These are phyloP conservation scores for Tanaodytes sp. DNA, from an alignment of 2,888 invertebrate species.

Conservation along the genomic window DNA sequence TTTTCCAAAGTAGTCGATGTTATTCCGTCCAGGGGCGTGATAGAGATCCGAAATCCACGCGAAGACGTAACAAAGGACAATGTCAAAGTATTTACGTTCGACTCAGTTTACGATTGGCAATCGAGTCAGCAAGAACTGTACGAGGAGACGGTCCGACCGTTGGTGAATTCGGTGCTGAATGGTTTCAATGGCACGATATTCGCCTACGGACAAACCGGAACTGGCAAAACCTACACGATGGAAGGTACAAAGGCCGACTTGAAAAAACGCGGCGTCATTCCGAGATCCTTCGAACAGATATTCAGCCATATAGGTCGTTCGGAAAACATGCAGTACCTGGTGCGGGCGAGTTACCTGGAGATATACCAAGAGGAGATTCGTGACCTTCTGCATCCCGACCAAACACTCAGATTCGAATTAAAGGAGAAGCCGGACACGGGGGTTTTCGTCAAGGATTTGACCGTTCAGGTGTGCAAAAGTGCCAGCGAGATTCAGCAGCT, in stretches of 20 bases:
- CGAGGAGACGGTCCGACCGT: slow-evolving; percentile 94
- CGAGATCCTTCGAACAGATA: slow-evolving; percentile 97
- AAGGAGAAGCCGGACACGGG: slow-evolving; percentile 87
- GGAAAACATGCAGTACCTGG: slow-evolving; percentile 94
- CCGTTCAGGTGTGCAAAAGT: slow-evolving; percentile 94
- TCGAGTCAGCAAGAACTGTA: slow-evolving; percentile 94
- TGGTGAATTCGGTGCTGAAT: slow-evolving; percentile 95
- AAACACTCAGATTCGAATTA: slow-evolving; percentile 80
- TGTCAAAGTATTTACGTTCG: slow-evolving; percentile 97
- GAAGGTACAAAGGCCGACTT: slow-evolving; percentile 80
- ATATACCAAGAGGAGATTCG: slow-evolving; percentile 95
- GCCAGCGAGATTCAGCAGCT: slow-evolving; percentile 94
- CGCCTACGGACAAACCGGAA: slow-evolving; percentile 99
- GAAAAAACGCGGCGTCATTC: slow-evolving; percentile 91
- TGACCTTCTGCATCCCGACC: slow-evolving; percentile 80
- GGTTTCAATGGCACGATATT: slow-evolving; percentile 99
- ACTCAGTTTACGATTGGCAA: slow-evolving; percentile 94
- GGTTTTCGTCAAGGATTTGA: slow-evolving; percentile 95
- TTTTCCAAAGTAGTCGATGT: slow-evolving; percentile 88
- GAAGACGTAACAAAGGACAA: slow-evolving; percentile 79
- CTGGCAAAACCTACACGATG: slow-evolving; percentile 88
- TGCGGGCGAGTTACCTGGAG: slow-evolving; percentile 96
- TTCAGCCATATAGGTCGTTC: slow-evolving; percentile 95
- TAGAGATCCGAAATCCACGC: slow-evolving; percentile 91
- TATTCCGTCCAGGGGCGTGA: slow-evolving; percentile 87